phyloP scores from a whole-genome alignment of 2,113 vertebrate species.

The Cairina moschata region DNA sequence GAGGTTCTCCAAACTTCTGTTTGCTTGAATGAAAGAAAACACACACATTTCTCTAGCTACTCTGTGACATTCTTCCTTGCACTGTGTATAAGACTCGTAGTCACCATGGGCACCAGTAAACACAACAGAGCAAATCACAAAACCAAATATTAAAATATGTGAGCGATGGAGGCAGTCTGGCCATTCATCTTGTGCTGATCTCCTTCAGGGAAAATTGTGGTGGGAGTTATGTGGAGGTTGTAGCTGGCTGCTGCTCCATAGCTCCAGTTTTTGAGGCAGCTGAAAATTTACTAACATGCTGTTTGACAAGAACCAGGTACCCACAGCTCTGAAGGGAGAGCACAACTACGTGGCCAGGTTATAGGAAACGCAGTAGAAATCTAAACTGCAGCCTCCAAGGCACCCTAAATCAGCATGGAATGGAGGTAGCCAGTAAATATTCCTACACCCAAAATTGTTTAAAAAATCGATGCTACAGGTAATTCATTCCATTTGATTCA shows the following conservation, averaged over 20 bases:
- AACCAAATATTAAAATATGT: slow-evolving; percentile 8
- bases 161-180: neutral
- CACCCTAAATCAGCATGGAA: neutral
- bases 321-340: neutral
- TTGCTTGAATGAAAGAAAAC: slow-evolving; percentile 31
- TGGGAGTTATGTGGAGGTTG: neutral
- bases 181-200: neutral
- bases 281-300: neutral
- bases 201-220: neutral
- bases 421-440: neutral
- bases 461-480: neutral
- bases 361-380: neutral
- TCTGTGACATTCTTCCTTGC: neutral
- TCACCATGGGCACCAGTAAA: slow-evolving; percentile 43
- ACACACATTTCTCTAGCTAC: neutral
- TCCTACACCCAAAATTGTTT: neutral
- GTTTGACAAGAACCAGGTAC: neutral
- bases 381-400: neutral
- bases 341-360: neutral
- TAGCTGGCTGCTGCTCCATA: neutral
- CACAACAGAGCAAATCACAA: slow-evolving; percentile 42
- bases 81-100: neutral
- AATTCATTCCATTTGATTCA: neutral
- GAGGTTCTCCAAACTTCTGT: neutral
- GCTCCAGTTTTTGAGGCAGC: neutral